Evolutionary conservation across 2,113 vertebrate species (phyloP), one percentile per base, ranked within the genome.

Genomic region (Hemichromis elongatus): DNA sequence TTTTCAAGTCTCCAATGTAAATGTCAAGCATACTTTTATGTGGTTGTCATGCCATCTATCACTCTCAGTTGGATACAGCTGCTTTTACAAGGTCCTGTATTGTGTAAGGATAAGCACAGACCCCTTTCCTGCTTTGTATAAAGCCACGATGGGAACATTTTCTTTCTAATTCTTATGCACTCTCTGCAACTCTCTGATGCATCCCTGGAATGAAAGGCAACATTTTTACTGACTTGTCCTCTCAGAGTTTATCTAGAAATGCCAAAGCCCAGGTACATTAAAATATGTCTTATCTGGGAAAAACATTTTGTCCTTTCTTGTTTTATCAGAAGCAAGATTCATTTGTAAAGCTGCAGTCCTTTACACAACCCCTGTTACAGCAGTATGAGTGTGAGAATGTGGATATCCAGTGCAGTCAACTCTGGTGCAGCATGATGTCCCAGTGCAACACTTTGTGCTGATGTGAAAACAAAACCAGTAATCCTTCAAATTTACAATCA

Each of bases 11-110:
- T 86, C 5, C 2, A 6, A 68, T 82, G 85, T 86, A 89, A 92
- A 89, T 90, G 89, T 88, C 87, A 89, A 81, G 82, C 81, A 61
- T 55, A 89, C 45, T 84, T 66, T 86, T 75, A 57, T 85, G 86
- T 45, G 63, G 63, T 77, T 82, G 70, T 86, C 77, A 81, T 80
- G 47, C 59, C 80, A 91, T 89, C 56, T 80, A 79, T 88, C 82
- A 77, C 52, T 83, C 52, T 82, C 57, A 10, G 78, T 75, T 50
- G 57, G 57, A 66, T 81, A 54, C 42, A 83, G 73, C 83, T 59
- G 88, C 70, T 88, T 84, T 83, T 77, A 88, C 78, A 86, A 83
- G 50, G 84, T 91, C 83, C 63, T 85, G 54, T 54, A 16, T 56
- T 83, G 28, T 83, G n/a, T 77, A 47, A 47, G 54, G 14, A 81